Percentiles rank a stretch among this genome's conserved stretches.
These are phyloP conservation scores for Ictalurus furcatus DNA, from an alignment of 2,113 vertebrate genomes.

Conservation along the genomic window DNA sequence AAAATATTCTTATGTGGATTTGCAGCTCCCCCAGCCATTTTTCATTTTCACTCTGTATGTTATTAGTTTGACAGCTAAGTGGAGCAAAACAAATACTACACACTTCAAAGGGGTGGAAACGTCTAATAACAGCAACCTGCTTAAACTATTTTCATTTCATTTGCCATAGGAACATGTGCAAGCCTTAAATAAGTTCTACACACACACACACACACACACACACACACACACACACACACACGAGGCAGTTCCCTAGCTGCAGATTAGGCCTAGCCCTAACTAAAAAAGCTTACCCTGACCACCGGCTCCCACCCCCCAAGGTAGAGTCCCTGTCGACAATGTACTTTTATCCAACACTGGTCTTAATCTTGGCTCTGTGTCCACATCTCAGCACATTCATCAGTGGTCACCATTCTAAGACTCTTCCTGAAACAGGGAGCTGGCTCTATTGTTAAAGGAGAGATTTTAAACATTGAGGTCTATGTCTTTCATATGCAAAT, in stretches of 20 bases:
- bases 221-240: background rate
- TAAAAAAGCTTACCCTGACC: background rate
- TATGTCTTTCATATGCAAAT: slow-evolving; percentile 39
- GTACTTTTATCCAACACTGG: slow-evolving; percentile 21
- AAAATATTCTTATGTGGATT: slow-evolving; percentile 70
- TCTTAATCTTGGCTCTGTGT: slow-evolving; percentile 24
- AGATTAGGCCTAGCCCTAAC: slow-evolving; percentile 2
- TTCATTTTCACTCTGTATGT: slow-evolving; percentile 73
- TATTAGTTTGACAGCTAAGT: slow-evolving; percentile 76
- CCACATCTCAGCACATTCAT: slow-evolving; percentile 42
- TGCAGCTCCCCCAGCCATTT: slow-evolving; percentile 70
- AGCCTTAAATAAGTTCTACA: slow-evolving; percentile 43
- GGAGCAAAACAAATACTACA: slow-evolving; percentile 72
- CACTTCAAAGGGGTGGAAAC: slow-evolving; percentile 68
- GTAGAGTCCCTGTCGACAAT: background rate
- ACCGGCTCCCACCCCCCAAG: too few relatives aligned
- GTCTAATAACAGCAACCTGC: slow-evolving; percentile 59
- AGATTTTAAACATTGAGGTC: slow-evolving; percentile 28
- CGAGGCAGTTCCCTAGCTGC: background rate
- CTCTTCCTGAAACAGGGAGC: slow-evolving; percentile 33
- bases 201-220: too few relatives aligned
- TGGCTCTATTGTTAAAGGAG: slow-evolving; percentile 24
- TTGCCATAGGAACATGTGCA: slow-evolving; percentile 56
- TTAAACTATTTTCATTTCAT: slow-evolving; percentile 62
- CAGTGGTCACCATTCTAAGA: slow-evolving; percentile 24